phyloP scores from a whole-genome alignment of 2,888 invertebrate species.

The Tortrix viridana region DNA sequence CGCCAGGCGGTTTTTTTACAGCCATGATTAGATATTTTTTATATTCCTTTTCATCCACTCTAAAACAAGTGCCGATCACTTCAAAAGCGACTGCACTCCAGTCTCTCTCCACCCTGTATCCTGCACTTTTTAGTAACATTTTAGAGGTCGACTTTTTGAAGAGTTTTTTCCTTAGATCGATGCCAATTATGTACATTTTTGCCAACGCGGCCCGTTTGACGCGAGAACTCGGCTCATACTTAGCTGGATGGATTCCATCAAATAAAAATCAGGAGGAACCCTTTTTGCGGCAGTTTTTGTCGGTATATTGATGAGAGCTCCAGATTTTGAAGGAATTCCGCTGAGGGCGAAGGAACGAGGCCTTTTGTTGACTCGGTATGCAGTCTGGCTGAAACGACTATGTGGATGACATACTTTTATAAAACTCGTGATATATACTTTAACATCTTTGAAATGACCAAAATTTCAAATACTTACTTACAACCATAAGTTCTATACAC shows the following conservation, averaged over 20 bases:
- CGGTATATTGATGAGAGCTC: constrained; percentile 74
- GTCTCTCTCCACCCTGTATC: constrained; percentile 63
- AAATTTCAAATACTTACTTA: no score
- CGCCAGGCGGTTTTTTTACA: no score
- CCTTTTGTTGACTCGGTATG: constrained; percentile 25
- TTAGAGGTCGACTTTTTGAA: constrained; percentile 79
- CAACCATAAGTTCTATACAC: no score
- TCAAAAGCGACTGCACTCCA: not conserved
- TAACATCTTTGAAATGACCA: no score
- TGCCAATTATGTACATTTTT: constrained; percentile 84
- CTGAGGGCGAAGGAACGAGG: constrained; percentile 47
- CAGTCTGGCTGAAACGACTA: constrained; percentile 9
- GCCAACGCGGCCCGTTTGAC: constrained; percentile 77
- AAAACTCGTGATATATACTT: not conserved
- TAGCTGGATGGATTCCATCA: constrained; percentile 76
- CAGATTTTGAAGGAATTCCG: constrained; percentile 74
- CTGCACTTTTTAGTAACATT: constrained; percentile 81
- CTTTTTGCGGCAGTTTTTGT: constrained; percentile 78
- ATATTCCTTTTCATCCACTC: no score
- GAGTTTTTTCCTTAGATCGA: constrained; percentile 73
- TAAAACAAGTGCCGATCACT: not conserved
- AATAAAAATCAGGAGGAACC: constrained; percentile 74
- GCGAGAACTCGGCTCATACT: constrained; percentile 67
- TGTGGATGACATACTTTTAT: not conserved
- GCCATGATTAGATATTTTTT: no score